phyloP scores from a whole-genome alignment of 2,888 invertebrate genomes.

The Mythimna impura region DNA sequence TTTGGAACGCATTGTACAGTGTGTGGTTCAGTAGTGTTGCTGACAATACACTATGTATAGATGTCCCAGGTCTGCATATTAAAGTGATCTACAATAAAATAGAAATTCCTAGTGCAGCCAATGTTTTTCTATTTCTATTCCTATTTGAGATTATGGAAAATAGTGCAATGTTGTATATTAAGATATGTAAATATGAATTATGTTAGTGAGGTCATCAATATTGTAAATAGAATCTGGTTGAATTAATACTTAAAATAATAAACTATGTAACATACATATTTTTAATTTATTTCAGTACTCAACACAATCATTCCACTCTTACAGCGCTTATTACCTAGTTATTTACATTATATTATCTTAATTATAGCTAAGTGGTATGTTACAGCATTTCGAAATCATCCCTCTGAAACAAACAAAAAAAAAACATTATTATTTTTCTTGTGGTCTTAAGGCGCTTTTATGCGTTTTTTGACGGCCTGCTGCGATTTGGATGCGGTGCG shows the following conservation, averaged over 20 bases:
- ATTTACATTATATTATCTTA: slow-evolving; percentile 46
- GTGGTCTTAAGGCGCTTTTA: too few relatives aligned
- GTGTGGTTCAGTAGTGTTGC: too few relatives aligned
- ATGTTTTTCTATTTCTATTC: too few relatives aligned
- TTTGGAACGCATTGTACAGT: too few relatives aligned
- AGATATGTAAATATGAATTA: slow-evolving; percentile 36
- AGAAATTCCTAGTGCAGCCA: too few relatives aligned
- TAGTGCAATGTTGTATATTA: background rate
- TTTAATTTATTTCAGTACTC: slow-evolving; percentile 8
- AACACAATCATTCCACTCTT: slow-evolving; percentile 18
- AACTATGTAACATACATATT: background rate
- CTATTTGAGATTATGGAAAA: background rate
- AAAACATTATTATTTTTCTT: background rate
- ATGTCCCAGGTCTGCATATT: too few relatives aligned
- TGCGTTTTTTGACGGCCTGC: too few relatives aligned
- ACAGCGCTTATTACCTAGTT: slow-evolving; percentile 30
- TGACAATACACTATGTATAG: too few relatives aligned
- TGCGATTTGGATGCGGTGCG: too few relatives aligned
- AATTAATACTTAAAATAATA: slow-evolving; percentile 26
- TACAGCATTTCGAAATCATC: slow-evolving; percentile 89
- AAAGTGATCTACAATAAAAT: too few relatives aligned
- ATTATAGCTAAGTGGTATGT: slow-evolving; percentile 16
- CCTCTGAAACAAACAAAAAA: slow-evolving; percentile 86
- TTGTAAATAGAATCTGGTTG: slow-evolving; percentile 25
- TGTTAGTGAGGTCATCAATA: background rate